Evolutionary conservation across 2,797 vertebrate species (phyloP).

Genomic region (Paratrypauchen microcephalus): DNA sequence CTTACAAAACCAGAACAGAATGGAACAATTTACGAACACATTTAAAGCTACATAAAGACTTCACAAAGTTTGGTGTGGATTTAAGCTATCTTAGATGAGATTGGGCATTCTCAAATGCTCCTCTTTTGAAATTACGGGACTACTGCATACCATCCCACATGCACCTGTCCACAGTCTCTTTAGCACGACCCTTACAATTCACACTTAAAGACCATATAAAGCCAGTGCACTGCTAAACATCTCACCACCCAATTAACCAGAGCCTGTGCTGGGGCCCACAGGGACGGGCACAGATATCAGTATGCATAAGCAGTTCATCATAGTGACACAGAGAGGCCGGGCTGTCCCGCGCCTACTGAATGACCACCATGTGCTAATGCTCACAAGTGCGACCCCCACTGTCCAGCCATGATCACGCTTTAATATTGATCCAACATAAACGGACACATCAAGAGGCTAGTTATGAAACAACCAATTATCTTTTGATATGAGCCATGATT

Average conservation of each 20-base stretch:
- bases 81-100: no score
- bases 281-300: slow-evolving; percentile 33
- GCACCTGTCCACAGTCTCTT: neutral
- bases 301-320: slow-evolving; percentile 53
- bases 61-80: no score
- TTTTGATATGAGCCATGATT: slow-evolving; percentile 39
- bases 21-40: no score
- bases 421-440: slow-evolving; percentile 45
- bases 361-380: slow-evolving; percentile 46
- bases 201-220: neutral
- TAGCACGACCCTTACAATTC: neutral
- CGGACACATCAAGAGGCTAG: slow-evolving; percentile 19
- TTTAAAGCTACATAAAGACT: no score
- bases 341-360: slow-evolving; percentile 16
- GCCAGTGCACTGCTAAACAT: slow-evolving; percentile 18
- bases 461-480: slow-evolving; percentile 21
- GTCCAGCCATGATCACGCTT: slow-evolving; percentile 39
- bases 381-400: slow-evolving; percentile 42
- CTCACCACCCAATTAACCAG: slow-evolving; percentile 24
- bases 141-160: neutral
- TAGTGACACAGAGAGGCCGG: slow-evolving; percentile 31
- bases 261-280: slow-evolving; percentile 19
- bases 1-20: no score
- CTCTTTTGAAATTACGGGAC: no score
- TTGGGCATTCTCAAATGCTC: no score